Conservation (phyloP, 2,113 vertebrate genomes). For the Sisor rabdophorus region DNA sequence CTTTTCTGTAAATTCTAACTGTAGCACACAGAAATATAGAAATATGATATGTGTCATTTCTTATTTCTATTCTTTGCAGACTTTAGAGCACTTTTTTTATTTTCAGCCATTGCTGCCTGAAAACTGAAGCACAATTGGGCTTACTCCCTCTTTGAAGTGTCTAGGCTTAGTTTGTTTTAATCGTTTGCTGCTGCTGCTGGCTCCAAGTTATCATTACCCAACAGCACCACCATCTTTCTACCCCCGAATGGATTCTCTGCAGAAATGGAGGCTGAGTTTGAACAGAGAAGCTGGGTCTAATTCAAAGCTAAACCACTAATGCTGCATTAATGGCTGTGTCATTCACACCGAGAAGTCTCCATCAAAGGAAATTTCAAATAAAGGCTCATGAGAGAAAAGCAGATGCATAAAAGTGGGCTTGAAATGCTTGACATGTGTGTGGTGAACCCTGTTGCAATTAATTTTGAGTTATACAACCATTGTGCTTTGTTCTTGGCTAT, state of each 20-base stretch:
- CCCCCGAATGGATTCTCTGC: slow-evolving; percentile 50
- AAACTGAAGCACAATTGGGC: slow-evolving; percentile 64
- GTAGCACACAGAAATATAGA: background rate
- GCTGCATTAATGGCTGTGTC: slow-evolving; percentile 79
- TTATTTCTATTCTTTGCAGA: slow-evolving; percentile 56
- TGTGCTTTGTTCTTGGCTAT: background rate
- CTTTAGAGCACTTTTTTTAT: slow-evolving; percentile 61
- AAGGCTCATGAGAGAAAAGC: slow-evolving; percentile 58
- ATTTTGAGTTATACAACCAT: background rate
- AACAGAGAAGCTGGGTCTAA: slow-evolving; percentile 80
- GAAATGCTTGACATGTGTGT: slow-evolving; percentile 40
- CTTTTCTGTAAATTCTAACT: background rate
- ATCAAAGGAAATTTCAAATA: slow-evolving; percentile 82
- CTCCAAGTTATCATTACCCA: slow-evolving; percentile 38
- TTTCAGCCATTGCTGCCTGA: slow-evolving; percentile 61
- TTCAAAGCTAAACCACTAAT: slow-evolving; percentile 79
- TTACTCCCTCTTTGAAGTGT: slow-evolving; percentile 64
- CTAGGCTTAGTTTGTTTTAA: slow-evolving; percentile 55
- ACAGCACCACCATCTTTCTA: slow-evolving; percentile 41
- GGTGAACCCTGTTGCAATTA: background rate
- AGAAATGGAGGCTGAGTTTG: slow-evolving; percentile 73
- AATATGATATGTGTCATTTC: background rate
- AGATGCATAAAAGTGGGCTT: slow-evolving; percentile 58
- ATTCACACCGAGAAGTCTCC: slow-evolving; percentile 78
- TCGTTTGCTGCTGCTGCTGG: slow-evolving; percentile 39